Base-by-base conservation (phyloP, 2,797 vertebrate genomes). In the Sandelia bainsii region DNA sequence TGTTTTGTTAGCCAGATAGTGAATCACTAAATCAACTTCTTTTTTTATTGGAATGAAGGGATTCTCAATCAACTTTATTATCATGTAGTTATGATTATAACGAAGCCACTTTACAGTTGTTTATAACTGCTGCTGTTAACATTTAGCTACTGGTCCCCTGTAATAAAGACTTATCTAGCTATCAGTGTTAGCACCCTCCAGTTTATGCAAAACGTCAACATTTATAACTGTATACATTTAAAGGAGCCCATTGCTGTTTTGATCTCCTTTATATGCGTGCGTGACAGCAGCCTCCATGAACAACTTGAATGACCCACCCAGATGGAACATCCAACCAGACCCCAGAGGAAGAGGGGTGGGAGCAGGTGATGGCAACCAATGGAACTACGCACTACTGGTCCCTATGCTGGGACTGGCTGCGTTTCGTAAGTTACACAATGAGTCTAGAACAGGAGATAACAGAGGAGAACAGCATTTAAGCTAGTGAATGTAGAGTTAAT, bases 361-460 rank as follows among this genome's bases (percentile, higher is more conserved):
- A 44, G 94, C 83, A 40, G 87, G 82, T 8, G 96, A 96, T 79
- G 96, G 97, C 69, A 96, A 94, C 91, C 94, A 94, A 40, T 99
- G 98, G 98, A 99, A 99, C 91, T 99, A 99, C 56, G 98, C 98
- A 17, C 82, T 99, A 45, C 93, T 99, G 87, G 97, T 99, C 27
- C 98, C 98, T 4, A 97, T 99, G 96, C 92, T 99, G 83, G 96
- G 97, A 69, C 87, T 99, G 88, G 98, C 98, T 53, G 97, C 94
- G 1, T 95, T 95, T 85, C 94, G 94, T 95, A 82, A 94, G 94
- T 90, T 84, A 57, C 39, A 46, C 27, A 61, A 74, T 34, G 0
- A 49, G 20, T 39, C 1, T 53, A 20, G 4, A 6, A 13, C 6
- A 39, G 51, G 60, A 27, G 45, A 29, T 70, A 34, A 23, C 11